Evolutionary conservation across 1,140 invertebrate genomes (phyloP).

Genomic region (Drosophila mauritiana): DNA sequence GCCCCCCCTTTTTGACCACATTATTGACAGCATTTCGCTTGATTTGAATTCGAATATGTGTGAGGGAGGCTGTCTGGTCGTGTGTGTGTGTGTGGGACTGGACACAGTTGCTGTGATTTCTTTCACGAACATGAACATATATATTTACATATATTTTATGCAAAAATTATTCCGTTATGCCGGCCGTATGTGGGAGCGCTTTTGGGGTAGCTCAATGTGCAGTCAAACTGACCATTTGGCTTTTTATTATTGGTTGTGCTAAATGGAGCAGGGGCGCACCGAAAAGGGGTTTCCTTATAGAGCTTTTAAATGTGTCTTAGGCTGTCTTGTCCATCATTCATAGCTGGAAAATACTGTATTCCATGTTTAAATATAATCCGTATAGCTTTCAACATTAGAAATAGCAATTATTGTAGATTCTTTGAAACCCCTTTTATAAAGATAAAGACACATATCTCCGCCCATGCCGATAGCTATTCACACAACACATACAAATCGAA

Average conservation of each 20-base stretch:
- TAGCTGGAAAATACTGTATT: no score
- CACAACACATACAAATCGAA: constrained; percentile 81
- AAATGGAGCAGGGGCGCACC: constrained; percentile 50
- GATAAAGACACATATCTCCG: constrained; percentile 4
- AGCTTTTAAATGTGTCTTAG: not conserved
- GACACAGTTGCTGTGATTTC: constrained; percentile 81
- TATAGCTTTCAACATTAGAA: not conserved
- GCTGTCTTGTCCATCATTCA: no score
- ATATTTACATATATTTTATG: constrained; percentile 84
- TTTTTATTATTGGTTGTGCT: constrained; percentile 77
- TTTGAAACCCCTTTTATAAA: not conserved
- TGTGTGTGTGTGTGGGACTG: constrained; percentile 29
- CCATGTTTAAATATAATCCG: not conserved
- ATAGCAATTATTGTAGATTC: not conserved
- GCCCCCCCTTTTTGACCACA: constrained; percentile 32
- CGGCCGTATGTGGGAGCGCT: constrained; percentile 67
- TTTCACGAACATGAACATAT: constrained; percentile 73
- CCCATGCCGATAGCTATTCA: constrained; percentile 24
- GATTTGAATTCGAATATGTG: constrained; percentile 75
- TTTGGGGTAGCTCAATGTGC: constrained; percentile 51
- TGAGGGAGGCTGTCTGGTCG: constrained; percentile 28
- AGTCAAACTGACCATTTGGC: constrained; percentile 82
- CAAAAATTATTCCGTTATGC: constrained; percentile 84
- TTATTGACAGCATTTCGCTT: constrained; percentile 82
- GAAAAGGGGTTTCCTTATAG: not conserved